These are phyloP conservation scores for Nixonia krombeini DNA, from an alignment of 1,140 invertebrate genomes.

Conservation along the genomic window DNA sequence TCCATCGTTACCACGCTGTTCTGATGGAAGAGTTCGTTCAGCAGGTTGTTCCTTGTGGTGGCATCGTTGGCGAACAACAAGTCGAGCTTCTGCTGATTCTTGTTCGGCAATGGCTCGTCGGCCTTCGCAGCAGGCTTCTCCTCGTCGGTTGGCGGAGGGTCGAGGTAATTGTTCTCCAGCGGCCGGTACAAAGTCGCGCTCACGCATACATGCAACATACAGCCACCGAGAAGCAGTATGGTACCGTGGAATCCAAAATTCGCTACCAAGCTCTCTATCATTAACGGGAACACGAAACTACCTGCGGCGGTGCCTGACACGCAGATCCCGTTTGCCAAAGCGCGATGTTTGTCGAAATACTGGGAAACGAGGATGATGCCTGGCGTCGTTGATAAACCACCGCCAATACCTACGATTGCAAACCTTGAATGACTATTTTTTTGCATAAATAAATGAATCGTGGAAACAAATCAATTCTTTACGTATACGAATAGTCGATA, in stretches of 20 bases:
- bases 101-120: constrained; percentile 38
- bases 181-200: constrained; percentile 80
- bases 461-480: too few species aligned
- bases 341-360: constrained; percentile 85
- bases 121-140: constrained; percentile 54
- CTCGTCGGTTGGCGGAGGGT: constrained; percentile 28
- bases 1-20: constrained; percentile 60
- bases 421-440: too few species aligned
- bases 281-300: constrained; percentile 81
- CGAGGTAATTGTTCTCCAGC: constrained; percentile 71
- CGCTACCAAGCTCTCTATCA: constrained; percentile 79
- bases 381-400: constrained; percentile 83
- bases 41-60: constrained; percentile 69
- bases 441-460: too few species aligned
- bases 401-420: constrained; percentile 86
- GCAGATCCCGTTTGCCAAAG: constrained; percentile 83
- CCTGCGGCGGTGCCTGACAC: constrained; percentile 85
- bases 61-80: constrained; percentile 73
- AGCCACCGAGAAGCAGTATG: constrained; percentile 80
- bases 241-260: constrained; percentile 81
- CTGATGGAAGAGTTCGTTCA: constrained; percentile 75
- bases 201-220: constrained; percentile 84
- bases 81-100: constrained; percentile 69
- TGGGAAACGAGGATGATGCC: constrained; percentile 85
- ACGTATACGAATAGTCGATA: too few species aligned